Base-by-base conservation (phyloP, 2,797 vertebrate species). In the Orestias chungarensis region DNA sequence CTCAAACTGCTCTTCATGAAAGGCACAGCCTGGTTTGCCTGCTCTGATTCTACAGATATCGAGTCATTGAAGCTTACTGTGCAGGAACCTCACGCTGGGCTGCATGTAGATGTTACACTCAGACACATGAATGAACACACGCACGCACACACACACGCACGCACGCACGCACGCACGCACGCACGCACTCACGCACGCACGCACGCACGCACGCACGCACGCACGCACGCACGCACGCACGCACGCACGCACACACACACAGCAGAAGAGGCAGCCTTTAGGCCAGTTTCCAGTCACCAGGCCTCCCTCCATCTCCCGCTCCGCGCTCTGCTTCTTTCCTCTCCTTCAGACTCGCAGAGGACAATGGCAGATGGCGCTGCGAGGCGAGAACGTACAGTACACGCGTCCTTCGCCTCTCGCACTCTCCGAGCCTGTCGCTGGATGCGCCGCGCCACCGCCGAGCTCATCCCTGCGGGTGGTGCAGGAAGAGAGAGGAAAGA, bases 311-410 rank as follows among this genome's bases (percentile, higher is more conserved):
- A 1, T 46, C 43, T 46, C 42, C 47, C 4, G 15, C n/a, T 18
- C 52, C 15, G 6, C 18, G 18, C 40, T 4, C 55, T 44, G 59
- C 68, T 54, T 42, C 65, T 57, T 35, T 27, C 55, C 59, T 64
- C 44, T 40, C 55, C 40, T 68, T 55, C 70, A 67, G 43, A 69
- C 72, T 69, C 62, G 44, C 67, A 64, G 9, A 73, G 66, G 68
- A 72, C 40, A 52, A 75, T 75, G 70, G 64, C 86, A 91, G 86
- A 89, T 87, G 84, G 86, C 47, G 57, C 75, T 75, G 66, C 50
- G 35, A 70, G 35, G 65, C 75, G 76, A 15, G 70, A 49, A 81
- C 70, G 14, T 50, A 23, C 54, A 66, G 68, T 70, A 66, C 66
- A 68, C 62, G 57, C 40, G 6, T 46, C 50, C 65, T 23, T 27